Evolutionary conservation across 2,113 vertebrate genomes (phyloP), one percentile per base, ranked within the genome.

Genomic region (Pitta sordida): DNA sequence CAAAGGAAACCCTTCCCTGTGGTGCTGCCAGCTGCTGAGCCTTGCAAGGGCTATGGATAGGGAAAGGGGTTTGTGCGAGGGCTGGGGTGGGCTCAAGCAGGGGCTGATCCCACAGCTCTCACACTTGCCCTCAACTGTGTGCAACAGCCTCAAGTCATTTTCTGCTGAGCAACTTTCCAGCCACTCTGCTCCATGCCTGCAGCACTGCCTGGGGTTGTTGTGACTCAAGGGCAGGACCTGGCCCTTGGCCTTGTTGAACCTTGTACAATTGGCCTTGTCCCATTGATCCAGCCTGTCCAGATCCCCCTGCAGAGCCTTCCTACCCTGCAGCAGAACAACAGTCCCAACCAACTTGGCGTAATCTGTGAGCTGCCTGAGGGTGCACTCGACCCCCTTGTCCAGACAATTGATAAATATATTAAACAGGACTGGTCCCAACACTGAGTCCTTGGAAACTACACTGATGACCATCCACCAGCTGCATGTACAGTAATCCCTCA

Each of bases 361-460:
- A 9, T 13, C 8, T 46, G 43, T 2, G 1, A 52, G 52, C 29
- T 56, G 26, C 4, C n/a, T 27, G n/a, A 63, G 23, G 36, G 6
- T 30, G 29, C 43, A 9, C 49, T 76, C 0, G 0, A 34, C 63
- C 12, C 8, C 23, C 36, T 56, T 0, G 0, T 63, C 18, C 23
- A 63, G 14, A 10, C 22, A 2, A 34, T 1, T 58, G 56, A 41
- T 39, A 43, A 56, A 44, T 36, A 10, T 12, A 16, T 4, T 46
- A 23, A 86, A 44, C 10, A 51, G 62, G 9, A 69, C 55, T 32
- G 43, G 13, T 8, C 27, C 60, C 63, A 36, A 1, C 11, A 46
- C 15, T 4, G 14, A 70, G 37, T 46, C 17, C 21, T 46, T 51
- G 27, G 27, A 29, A 58, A 3, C 43, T n/a, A 2, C 32, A 32